Base-by-base conservation (phyloP, 2,797 vertebrate species). In the Acanthopagrus latus region DNA sequence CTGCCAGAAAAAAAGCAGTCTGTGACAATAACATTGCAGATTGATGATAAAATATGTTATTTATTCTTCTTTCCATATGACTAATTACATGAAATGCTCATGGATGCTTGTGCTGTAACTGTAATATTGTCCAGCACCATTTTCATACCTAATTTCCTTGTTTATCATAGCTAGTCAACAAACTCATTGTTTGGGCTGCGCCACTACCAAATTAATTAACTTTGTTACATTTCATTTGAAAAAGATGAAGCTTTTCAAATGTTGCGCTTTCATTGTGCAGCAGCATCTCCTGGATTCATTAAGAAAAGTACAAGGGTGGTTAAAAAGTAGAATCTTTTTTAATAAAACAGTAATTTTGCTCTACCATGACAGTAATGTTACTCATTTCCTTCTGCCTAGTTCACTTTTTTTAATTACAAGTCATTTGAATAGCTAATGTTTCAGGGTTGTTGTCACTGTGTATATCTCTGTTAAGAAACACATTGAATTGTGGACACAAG, bases 41-140 rank as follows among this genome's bases (percentile, higher is more conserved):
- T 54, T 43, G 7, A 21, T 14, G 63, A 60, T 69, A 60, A 78
- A 66, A 47, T 52, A 51, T 38, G 41, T 41, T 33, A 74, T 46
- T 5, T 52, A 20, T 44, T 52, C 29, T 48, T 56, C 14, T 48
- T 52, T 72, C 47, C 20, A 13, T n/a, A 27, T 60, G 17, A 63
- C 67, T 46, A 25, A 62, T 66, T 38, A 44, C 29, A 59, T 13
- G 21, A 46, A 44, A 59, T 44, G 5, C 21, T 25, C 4, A 69
- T 33, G 18, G 52, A 64, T 17, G 18, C 29, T 3, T 63, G 25
- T 56, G 14, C n/a, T 23, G 3, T 46, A 5, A 14, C 2, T 25
- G 13, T 25, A 33, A 10, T 11, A 25, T 5, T n/a, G 16, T 6
- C 7, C 17, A 43, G 51, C 9, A 63, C 43, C 21, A 33, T 33